These are phyloP conservation scores for Mus minutoides DNA, from an alignment of 2,797 vertebrate genomes.

Conservation along the genomic window DNA sequence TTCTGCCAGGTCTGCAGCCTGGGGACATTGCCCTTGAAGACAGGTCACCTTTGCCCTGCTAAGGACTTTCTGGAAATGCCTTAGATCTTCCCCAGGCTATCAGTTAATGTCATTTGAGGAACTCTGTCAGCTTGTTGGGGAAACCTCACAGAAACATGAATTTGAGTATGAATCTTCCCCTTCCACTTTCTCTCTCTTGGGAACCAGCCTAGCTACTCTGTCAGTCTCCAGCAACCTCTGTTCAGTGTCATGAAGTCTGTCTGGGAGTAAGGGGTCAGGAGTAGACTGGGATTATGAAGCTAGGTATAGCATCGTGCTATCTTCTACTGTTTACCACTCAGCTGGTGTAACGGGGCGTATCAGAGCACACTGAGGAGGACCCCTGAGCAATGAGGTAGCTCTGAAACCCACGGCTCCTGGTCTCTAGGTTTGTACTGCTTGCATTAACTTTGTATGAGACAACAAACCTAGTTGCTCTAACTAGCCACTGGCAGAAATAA, in stretches of 20 bases:
- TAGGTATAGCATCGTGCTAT: neutral
- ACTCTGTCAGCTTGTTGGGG: conserved; percentile 59
- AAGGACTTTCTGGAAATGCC: conserved; percentile 12
- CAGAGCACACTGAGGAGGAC: neutral
- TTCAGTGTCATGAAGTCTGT: neutral
- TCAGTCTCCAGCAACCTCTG: neutral
- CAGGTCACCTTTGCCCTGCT: neutral
- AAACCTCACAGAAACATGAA: conserved; percentile 39
- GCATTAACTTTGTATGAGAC: neutral
- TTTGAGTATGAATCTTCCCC: conserved; percentile 47
- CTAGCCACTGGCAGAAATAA: neutral
- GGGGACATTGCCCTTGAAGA: neutral
- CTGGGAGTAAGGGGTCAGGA: neutral
- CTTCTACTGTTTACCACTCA: neutral
- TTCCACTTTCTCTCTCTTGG: conserved; percentile 45
- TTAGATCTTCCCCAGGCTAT: conserved; percentile 47
- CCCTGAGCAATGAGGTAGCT: neutral
- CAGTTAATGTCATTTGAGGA: conserved; percentile 39
- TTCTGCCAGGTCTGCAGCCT: neutral
- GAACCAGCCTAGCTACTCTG: conserved; percentile 41
- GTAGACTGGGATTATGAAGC: neutral
- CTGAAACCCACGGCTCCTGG: neutral
- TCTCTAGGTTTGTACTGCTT: neutral
- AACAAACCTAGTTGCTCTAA: neutral
- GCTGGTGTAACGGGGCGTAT: neutral